Percentiles rank a stretch among this genome's conserved stretches.
These are phyloP conservation scores for Rhabditoides inermis DNA, from an alignment of 2,888 invertebrate genomes.

Conservation along the genomic window DNA sequence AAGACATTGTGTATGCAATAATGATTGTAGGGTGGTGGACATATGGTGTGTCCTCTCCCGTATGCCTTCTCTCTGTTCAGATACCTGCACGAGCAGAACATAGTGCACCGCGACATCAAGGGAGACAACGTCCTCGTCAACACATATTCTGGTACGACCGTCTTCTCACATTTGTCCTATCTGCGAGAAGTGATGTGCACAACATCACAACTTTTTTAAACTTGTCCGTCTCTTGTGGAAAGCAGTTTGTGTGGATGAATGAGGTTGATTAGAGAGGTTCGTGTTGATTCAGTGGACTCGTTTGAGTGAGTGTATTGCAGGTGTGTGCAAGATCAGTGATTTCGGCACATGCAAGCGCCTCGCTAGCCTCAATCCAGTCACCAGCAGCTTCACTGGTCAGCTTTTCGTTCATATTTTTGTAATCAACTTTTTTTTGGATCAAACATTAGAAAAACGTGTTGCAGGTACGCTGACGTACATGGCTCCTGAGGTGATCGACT, in stretches of 20 bases:
- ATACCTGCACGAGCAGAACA: conserved; percentile 82
- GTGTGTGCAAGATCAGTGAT: conserved; percentile 96
- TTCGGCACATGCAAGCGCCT: conserved; percentile 95
- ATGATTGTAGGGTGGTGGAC: no score
- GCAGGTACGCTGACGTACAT: conserved; percentile 93
- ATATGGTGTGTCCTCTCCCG: no score
- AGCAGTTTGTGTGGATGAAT: no score
- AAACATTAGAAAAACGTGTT: background rate
- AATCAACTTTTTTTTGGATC: background rate
- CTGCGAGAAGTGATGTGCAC: no score
- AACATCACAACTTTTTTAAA: no score
- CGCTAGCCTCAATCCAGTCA: conserved; percentile 74
- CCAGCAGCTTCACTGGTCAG: conserved; percentile 68
- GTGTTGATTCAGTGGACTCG: no score
- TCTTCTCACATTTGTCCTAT: no score
- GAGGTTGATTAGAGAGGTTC: no score
- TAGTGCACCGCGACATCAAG: conserved; percentile 95
- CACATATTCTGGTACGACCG: conserved; percentile 78
- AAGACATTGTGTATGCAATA: background rate
- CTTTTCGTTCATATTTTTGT: background rate
- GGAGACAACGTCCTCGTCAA: conserved; percentile 95
- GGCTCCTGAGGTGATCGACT: conserved; percentile 99
- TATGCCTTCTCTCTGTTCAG: conserved; percentile 13
- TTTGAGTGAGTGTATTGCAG: no score
- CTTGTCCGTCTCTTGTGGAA: no score